A percentile compares a stretch with the other conserved stretches of the same genome.
phyloP scores from a whole-genome alignment of 1,140 invertebrate genomes.

The Neomicropteryx cornuta region DNA sequence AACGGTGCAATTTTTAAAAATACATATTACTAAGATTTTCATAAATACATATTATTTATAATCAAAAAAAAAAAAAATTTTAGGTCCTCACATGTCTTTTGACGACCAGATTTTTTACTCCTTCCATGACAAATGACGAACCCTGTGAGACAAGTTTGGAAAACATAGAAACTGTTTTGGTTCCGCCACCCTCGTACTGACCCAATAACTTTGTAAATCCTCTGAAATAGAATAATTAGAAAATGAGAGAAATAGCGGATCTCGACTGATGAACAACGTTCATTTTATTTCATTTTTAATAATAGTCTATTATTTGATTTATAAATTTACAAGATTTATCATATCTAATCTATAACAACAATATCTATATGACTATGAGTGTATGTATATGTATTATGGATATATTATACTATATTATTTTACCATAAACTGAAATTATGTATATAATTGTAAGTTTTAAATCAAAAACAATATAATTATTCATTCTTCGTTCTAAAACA shows the following conservation, averaged over 20 bases:
- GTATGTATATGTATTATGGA: no score
- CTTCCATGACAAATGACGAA: slow-evolving; percentile 98
- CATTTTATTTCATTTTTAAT: no score
- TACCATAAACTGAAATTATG: no score
- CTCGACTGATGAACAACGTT: no score
- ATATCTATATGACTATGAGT: no score
- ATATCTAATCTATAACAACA: no score
- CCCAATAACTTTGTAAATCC: slow-evolving; percentile 74
- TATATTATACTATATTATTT: no score
- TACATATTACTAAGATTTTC: background rate
- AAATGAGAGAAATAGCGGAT: slow-evolving; percentile 9
- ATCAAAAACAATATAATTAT: no score
- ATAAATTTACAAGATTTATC: no score
- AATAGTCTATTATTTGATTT: no score
- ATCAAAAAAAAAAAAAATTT: slow-evolving; percentile 9
- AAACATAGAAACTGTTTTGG: slow-evolving; percentile 96
- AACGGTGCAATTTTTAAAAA: background rate
- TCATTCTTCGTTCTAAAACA: no score
- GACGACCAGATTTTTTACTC: slow-evolving; percentile 97
- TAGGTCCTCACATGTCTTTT: slow-evolving; percentile 78
- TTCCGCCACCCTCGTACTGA: slow-evolving; percentile 86
- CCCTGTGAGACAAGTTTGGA: slow-evolving; percentile 94
- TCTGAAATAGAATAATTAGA: slow-evolving; percentile 33
- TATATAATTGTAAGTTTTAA: no score
- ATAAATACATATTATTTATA: background rate